These are phyloP conservation scores for Harpegnathos saltator DNA, from an alignment of 1,140 invertebrate genomes.

Conservation along the genomic window DNA sequence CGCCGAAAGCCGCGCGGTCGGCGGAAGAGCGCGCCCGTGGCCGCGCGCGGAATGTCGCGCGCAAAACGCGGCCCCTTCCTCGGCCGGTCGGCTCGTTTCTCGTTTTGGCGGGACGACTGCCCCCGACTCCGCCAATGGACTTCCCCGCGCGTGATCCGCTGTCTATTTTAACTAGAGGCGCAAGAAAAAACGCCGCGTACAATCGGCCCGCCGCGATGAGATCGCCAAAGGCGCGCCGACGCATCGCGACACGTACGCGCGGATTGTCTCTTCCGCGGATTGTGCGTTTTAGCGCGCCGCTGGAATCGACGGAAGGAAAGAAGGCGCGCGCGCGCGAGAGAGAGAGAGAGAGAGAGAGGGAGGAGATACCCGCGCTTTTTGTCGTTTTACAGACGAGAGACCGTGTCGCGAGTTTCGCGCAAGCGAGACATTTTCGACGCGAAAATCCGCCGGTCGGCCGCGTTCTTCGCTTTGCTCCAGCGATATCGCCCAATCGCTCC, in stretches of 20 bases:
- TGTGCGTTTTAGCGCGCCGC: slow-evolving; percentile 1
- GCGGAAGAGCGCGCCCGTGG: background rate
- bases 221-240: slow-evolving; percentile 21
- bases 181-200: slow-evolving; percentile 33
- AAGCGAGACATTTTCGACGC: too few species aligned
- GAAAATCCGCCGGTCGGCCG: too few species aligned
- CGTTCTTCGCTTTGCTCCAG: too few species aligned
- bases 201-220: slow-evolving; percentile 65
- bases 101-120: slow-evolving; percentile 40
- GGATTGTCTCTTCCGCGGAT: slow-evolving; percentile 39
- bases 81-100: background rate
- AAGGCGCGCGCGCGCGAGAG: too few species aligned
- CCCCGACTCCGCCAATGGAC: background rate
- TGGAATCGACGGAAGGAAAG: slow-evolving; percentile 19
- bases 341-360: too few species aligned
- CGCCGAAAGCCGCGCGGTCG: slow-evolving; percentile 12
- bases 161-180: slow-evolving; percentile 57
- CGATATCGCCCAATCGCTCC: too few species aligned
- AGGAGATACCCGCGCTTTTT: too few species aligned
- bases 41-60: slow-evolving; percentile 4
- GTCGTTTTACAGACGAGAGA: too few species aligned
- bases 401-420: too few species aligned
- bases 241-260: slow-evolving; percentile 7
- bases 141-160: background rate
- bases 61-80: slow-evolving; percentile 4